Base-by-base conservation (phyloP, 2,113 vertebrate genomes). In the Spea bombifrons region DNA sequence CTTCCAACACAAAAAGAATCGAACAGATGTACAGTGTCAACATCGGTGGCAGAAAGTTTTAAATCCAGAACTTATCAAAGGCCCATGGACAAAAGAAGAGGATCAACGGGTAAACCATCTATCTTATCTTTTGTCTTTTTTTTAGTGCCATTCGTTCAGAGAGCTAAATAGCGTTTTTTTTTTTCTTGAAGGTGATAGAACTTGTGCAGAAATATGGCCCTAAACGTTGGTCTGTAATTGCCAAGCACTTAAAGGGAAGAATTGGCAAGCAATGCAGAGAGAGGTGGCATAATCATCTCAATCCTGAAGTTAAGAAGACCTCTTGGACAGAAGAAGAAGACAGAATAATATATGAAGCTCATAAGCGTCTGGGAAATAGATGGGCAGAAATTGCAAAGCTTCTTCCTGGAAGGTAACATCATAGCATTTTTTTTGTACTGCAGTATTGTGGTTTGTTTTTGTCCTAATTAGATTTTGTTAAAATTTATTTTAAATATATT, bases 291-390 rank as follows among this genome's bases (percentile, higher is more conserved):
- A 99, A 99, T 89, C 97, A 99, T 88, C 90, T 99, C 88, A 99
- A 99, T 91, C 97, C 97, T 68, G 97, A 99, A 94, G 97, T 99
- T 87, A 99, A 99, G 91, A 99, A 99, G 94, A 99, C 97, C 68
- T 99, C 97, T 75, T 99, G 97, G 97, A 99, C 97, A 6, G 97
- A 99, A 90, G 96, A 99, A 87, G 97, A 99, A 91, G 97, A 99
- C 90, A 93, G 94, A 82, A 97, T 99, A 90, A 99, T 99, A 92
- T 99, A 98, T 91, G 95, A 99, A 88, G 97, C 97, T 63, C 97
- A 99, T 83, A 98, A 99, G 89, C 97, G 95, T 79, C 94, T 99
- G 88, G 97, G 97, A 85, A 99, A 99, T 92, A 96, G 97, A 89
- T 99, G 97, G 97, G 97, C 97, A 49, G 97, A 99, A 88, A 99